These are phyloP conservation scores for Ferdinandea cuprea DNA, from an alignment of 2,888 invertebrate genomes.

Conservation along the genomic window DNA sequence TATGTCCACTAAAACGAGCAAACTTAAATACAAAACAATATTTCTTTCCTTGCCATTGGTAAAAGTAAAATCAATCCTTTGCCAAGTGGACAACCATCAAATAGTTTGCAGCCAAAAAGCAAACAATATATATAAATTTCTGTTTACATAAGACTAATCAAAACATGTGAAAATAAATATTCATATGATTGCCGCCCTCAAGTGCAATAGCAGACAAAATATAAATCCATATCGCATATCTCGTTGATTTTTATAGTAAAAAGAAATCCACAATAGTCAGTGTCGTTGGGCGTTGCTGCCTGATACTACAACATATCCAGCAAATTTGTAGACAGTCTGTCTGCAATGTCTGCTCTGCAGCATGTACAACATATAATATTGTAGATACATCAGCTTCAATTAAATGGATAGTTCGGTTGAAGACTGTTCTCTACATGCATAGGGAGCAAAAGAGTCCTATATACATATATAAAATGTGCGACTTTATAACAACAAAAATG, in stretches of 20 bases:
- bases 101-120: slow-evolving; percentile 1
- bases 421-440: neutral
- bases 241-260: neutral
- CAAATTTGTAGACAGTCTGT: slow-evolving; percentile 33
- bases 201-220: too few relatives aligned
- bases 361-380: neutral
- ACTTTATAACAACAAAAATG: neutral
- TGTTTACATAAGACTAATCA: neutral
- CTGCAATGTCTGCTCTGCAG: slow-evolving; percentile 29
- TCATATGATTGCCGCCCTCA: slow-evolving; percentile 1
- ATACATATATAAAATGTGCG: neutral
- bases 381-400: slow-evolving; percentile 13
- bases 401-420: slow-evolving; percentile 1
- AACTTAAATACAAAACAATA: neutral
- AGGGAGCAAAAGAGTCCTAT: slow-evolving; percentile 9
- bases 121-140: neutral
- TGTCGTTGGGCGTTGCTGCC: neutral
- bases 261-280: neutral
- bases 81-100: too few relatives aligned
- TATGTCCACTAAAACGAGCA: too few relatives aligned
- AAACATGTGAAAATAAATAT: slow-evolving; percentile 18
- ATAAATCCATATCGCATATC: slow-evolving; percentile 8
- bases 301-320: neutral
- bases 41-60: neutral
- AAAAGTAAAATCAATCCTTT: neutral